Conservation (phyloP, 2,113 vertebrate species). For the Thryonomys swinderianus region DNA sequence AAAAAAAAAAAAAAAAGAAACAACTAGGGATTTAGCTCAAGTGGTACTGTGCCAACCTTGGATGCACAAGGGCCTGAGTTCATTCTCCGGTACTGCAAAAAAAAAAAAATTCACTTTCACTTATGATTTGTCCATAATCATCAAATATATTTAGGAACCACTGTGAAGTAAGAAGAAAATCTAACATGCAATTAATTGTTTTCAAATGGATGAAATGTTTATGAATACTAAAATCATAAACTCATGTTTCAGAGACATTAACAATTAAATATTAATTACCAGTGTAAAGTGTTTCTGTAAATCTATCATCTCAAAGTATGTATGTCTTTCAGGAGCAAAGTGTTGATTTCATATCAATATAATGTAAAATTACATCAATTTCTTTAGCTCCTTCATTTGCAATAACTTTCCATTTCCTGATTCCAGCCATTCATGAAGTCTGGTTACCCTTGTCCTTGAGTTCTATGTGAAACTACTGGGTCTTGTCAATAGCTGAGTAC, state of each 20-base stretch:
- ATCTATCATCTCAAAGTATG: not conserved
- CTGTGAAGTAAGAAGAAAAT: constrained; percentile 38
- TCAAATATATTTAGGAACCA: constrained; percentile 6
- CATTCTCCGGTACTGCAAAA: too few species aligned
- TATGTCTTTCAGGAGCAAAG: not conserved
- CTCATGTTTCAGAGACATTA: not conserved
- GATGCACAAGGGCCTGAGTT: too few species aligned
- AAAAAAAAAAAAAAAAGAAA: too few species aligned
- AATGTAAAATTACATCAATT: constrained; percentile 12
- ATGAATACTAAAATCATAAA: constrained; percentile 14
- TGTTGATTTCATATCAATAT: constrained; percentile 27
- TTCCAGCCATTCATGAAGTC: not conserved
- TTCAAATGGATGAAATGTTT: constrained; percentile 38
- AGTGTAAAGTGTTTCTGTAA: constrained; percentile 1
- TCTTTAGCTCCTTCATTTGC: constrained; percentile 14
- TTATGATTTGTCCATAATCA: constrained; percentile 4
- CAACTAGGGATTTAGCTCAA: too few species aligned
- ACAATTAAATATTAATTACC: constrained; percentile 36
- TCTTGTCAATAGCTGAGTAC: not conserved
- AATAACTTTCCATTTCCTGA: constrained; percentile 19
- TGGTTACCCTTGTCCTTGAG: not conserved
- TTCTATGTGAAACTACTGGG: not conserved
- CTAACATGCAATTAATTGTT: constrained; percentile 30
- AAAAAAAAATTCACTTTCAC: not conserved
- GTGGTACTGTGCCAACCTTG: too few species aligned